phyloP scores from a whole-genome alignment of 2,797 vertebrate species.

The Pachyuromys duprasi region DNA sequence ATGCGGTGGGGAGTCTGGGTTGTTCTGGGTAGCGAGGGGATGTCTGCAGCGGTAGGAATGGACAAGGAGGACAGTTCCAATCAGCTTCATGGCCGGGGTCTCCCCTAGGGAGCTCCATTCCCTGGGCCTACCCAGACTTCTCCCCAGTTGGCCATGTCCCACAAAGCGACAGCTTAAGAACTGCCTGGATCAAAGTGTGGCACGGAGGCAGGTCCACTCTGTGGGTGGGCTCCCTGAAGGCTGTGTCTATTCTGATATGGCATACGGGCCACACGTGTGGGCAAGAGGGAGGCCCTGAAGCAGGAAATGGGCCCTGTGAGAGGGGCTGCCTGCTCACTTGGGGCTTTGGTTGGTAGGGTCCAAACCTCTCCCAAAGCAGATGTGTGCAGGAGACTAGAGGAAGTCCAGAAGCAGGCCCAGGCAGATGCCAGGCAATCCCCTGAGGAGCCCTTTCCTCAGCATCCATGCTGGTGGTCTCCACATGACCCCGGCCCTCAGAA shows the following conservation, averaged over 20 bases:
- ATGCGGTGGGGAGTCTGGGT: not conserved
- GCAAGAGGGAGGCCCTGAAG: too few species aligned
- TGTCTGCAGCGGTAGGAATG: not conserved
- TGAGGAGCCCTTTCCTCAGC: not conserved
- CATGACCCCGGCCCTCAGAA: not conserved
- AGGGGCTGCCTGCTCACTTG: not conserved
- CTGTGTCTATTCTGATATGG: fast-evolving
- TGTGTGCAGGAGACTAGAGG: not conserved
- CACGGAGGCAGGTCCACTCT: not conserved
- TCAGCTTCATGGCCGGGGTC: not conserved
- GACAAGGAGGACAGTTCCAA: too few species aligned
- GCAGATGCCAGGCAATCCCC: not conserved
- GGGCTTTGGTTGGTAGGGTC: not conserved
- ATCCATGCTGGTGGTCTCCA: not conserved
- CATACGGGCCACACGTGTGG: not conserved
- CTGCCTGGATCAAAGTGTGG: too few species aligned
- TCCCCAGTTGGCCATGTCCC: not conserved
- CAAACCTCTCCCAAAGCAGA: not conserved
- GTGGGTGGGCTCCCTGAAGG: not conserved
- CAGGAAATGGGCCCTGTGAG: not conserved
- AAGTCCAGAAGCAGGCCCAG: not conserved
- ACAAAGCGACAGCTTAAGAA: not conserved
- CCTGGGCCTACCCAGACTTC: not conserved
- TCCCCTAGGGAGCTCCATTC: not conserved
- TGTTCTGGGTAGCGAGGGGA: too few species aligned